Conservation (phyloP, 2,797 vertebrate species). For the Allenopithecus nigroviridis region DNA sequence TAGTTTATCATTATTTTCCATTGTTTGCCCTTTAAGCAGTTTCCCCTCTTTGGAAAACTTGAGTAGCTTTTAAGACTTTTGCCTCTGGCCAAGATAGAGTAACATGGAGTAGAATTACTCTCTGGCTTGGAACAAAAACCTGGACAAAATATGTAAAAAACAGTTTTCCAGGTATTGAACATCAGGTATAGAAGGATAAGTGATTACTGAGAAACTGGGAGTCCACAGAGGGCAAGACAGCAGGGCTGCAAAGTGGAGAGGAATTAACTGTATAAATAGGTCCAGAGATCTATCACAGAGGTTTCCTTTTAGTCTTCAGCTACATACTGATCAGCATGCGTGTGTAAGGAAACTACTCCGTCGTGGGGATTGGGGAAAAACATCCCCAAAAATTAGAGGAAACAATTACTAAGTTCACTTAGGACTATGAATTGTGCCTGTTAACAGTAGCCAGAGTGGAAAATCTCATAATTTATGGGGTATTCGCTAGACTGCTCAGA, state of each 20-base stretch:
- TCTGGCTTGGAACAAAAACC: conserved; percentile 19
- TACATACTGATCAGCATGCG: neutral
- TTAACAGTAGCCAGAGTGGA: neutral
- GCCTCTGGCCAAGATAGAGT: conserved; percentile 1
- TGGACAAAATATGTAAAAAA: conserved; percentile 9
- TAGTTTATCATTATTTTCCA: conserved; percentile 45
- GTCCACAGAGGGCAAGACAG: neutral
- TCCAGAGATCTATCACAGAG: neutral
- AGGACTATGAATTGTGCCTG: neutral
- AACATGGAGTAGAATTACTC: conserved; percentile 31
- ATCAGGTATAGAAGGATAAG: conserved; percentile 27
- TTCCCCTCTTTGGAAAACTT: conserved; percentile 37
- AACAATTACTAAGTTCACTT: neutral
- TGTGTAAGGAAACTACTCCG: neutral
- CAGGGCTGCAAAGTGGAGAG: neutral
- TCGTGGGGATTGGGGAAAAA: too few relatives aligned
- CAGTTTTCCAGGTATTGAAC: neutral
- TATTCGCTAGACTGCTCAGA: neutral
- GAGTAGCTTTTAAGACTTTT: conserved; percentile 35
- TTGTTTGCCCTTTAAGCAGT: conserved; percentile 31
- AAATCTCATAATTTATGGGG: neutral
- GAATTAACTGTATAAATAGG: neutral
- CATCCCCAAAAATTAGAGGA: neutral
- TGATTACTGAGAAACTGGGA: neutral
- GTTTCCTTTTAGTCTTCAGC: neutral